Evolutionary conservation across 1,140 invertebrate genomes (phyloP).

Genomic region (Coboldia fuscipes): DNA sequence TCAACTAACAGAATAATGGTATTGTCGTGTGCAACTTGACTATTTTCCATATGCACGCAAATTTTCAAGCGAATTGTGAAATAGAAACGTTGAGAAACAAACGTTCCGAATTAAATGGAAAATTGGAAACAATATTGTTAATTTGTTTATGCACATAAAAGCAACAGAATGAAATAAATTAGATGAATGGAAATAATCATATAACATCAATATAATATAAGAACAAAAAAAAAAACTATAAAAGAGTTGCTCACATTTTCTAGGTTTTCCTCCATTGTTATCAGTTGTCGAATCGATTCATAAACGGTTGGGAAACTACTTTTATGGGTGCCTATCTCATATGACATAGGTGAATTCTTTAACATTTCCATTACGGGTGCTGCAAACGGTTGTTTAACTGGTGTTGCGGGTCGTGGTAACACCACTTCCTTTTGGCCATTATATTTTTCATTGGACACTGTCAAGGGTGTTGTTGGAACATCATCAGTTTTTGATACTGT

Average conservation of each 20-base stretch:
- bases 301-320: conserved; percentile 22
- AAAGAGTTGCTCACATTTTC: conserved; percentile 24
- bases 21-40: too few relatives aligned
- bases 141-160: too few relatives aligned
- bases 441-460: too few relatives aligned
- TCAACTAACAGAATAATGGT: too few relatives aligned
- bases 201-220: background rate
- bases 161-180: too few relatives aligned
- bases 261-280: conserved; percentile 25
- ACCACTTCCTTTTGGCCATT: conserved; percentile 27
- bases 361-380: conserved; percentile 11
- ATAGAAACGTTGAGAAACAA: too few relatives aligned
- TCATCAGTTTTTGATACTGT: background rate
- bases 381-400: conserved; percentile 15
- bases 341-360: conserved; percentile 5
- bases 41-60: too few relatives aligned
- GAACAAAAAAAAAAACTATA: background rate
- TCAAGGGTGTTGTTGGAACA: too few relatives aligned
- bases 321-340: conserved; percentile 8
- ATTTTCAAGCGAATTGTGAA: too few relatives aligned
- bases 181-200: too few relatives aligned
- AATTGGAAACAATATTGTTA: too few relatives aligned
- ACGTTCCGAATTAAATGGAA: too few relatives aligned
- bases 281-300: conserved; percentile 27
- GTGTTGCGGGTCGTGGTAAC: conserved; percentile 24